Conservation (phyloP, 2,113 vertebrate species). For the Elachura formosa region DNA sequence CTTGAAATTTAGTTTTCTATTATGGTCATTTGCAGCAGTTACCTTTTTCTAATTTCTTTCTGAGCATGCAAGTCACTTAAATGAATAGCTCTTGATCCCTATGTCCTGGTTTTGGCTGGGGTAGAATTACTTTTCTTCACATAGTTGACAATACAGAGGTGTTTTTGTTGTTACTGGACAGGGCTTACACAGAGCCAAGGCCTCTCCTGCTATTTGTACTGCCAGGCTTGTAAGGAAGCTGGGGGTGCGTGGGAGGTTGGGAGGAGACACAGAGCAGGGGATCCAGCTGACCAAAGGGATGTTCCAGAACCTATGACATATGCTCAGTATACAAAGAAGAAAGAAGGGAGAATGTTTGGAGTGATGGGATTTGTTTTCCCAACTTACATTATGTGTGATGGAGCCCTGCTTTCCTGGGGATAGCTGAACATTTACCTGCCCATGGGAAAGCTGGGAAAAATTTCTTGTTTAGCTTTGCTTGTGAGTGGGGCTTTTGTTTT, state of each 20-base stretch:
- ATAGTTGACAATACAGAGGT: not conserved
- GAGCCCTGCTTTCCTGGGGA: not conserved
- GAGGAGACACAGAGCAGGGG: not conserved
- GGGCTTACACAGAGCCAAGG: not conserved
- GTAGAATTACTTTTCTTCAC: not conserved
- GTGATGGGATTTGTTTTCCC: not conserved
- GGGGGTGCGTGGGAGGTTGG: not conserved
- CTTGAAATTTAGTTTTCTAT: not conserved
- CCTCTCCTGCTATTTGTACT: not conserved
- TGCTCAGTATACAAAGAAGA: not conserved
- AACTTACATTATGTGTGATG: not conserved
- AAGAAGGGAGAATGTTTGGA: not conserved
- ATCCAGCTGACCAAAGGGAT: not conserved
- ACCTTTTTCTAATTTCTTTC: not conserved
- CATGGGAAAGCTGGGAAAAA: not conserved
- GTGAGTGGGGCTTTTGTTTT: not conserved
- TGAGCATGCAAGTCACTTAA: not conserved
- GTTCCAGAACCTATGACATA: not conserved
- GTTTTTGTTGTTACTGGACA: not conserved
- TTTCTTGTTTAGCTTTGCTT: not conserved
- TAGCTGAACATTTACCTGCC: not conserved
- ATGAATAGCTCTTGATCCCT: not conserved
- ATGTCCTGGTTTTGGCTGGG: not conserved
- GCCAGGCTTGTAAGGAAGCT: not conserved
- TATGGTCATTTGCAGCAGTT: not conserved